A percentile compares a stretch with the other conserved stretches of the same genome.
phyloP scores from a whole-genome alignment of 2,888 invertebrate species.

The Tuta absoluta region DNA sequence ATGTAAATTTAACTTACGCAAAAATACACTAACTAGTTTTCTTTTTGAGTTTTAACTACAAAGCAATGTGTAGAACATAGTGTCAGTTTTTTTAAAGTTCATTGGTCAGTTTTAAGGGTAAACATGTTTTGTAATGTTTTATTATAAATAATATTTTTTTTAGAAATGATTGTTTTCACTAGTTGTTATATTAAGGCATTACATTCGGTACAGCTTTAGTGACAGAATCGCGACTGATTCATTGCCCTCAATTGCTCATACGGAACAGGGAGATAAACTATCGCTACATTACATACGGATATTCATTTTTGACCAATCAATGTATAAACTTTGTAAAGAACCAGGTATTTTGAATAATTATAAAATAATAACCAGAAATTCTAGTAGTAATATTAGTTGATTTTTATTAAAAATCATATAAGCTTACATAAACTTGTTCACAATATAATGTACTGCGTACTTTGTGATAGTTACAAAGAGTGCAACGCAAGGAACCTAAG shows the following conservation, averaged over 20 bases:
- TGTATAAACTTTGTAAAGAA: constrained; percentile 63
- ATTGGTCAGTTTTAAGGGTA: constrained; percentile 63
- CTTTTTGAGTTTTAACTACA: constrained; percentile 3
- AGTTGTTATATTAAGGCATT: constrained; percentile 37
- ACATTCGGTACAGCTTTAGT: constrained; percentile 17
- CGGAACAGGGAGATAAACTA: constrained; percentile 25
- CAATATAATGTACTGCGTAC: constrained; percentile 38
- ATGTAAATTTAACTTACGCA: not conserved
- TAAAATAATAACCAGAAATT: constrained; percentile 52
- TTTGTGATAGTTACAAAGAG: constrained; percentile 43
- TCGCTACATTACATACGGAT: constrained; percentile 35
- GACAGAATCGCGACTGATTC: constrained; percentile 18
- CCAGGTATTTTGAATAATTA: constrained; percentile 58
- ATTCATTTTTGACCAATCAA: constrained; percentile 57
- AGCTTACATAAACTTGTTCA: constrained; percentile 50
- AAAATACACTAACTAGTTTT: not conserved
- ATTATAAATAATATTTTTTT: constrained; percentile 61
- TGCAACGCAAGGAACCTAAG: constrained; percentile 38
- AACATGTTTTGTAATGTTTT: constrained; percentile 65
- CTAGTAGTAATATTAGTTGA: constrained; percentile 57
- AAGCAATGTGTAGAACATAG: constrained; percentile 16
- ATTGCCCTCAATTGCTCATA: constrained; percentile 21
- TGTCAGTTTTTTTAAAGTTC: constrained; percentile 38
- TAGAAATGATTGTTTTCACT: constrained; percentile 58
- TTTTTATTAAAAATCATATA: constrained; percentile 53